phyloP scores from a whole-genome alignment of 2,113 vertebrate species.

The Gulo gulo region DNA sequence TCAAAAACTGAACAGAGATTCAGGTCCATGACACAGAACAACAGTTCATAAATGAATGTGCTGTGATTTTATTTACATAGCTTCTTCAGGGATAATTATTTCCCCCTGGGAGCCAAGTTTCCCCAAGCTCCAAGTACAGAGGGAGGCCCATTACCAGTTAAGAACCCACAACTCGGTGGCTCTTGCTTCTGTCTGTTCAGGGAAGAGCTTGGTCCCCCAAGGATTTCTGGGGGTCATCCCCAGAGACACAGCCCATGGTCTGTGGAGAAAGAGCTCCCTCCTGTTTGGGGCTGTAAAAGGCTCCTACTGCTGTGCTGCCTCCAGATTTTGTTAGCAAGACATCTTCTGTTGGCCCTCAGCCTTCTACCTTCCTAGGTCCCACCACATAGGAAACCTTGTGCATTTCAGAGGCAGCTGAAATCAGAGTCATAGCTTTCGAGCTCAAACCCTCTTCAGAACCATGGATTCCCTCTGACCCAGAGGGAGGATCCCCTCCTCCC shows the following conservation, averaged over 20 bases:
- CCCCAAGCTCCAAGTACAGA: background rate
- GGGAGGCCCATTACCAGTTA: background rate
- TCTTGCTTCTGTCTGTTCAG: background rate
- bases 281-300: background rate
- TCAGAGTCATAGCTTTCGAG: background rate
- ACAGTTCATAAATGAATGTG: background rate
- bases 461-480: background rate
- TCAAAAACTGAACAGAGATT: background rate
- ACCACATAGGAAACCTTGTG: background rate
- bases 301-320: background rate
- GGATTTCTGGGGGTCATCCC: background rate
- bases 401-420: background rate
- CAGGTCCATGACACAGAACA: background rate
- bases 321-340: background rate
- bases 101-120: background rate
- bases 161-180: background rate
- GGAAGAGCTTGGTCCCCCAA: background rate
- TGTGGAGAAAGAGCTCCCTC: background rate
- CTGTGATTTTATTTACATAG: background rate
- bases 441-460: background rate
- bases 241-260: background rate
- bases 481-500: background rate
- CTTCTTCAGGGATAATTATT: background rate
- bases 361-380: background rate
- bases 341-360: background rate